Percentiles rank a stretch among this genome's conserved stretches.
These are phyloP conservation scores for Orchesella flavescens DNA, from an alignment of 2,888 invertebrate species.

Conservation along the genomic window DNA sequence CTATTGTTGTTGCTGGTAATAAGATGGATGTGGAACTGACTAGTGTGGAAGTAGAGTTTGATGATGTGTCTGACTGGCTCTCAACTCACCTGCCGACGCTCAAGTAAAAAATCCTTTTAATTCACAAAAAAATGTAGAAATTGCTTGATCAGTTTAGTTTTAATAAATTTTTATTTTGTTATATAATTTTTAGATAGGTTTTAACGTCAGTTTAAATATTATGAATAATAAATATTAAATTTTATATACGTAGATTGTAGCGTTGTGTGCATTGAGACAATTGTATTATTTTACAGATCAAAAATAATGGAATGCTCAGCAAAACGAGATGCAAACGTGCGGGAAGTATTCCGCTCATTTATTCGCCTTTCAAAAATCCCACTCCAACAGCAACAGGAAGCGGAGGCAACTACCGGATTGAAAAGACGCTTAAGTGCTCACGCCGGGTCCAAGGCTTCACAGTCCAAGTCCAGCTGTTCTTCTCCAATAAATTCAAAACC, in stretches of 20 bases:
- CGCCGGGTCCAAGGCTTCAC: slow-evolving; percentile 73
- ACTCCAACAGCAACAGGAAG: slow-evolving; percentile 65
- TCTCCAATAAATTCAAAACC: slow-evolving; percentile 33
- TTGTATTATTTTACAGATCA: slow-evolving; percentile 78
- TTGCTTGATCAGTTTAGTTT: too few species aligned
- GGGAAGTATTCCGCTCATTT: slow-evolving; percentile 86
- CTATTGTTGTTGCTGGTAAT: slow-evolving; percentile 87
- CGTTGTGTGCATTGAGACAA: too few species aligned
- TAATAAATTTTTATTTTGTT: too few species aligned
- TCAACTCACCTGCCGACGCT: slow-evolving; percentile 84
- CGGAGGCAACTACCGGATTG: slow-evolving; percentile 73
- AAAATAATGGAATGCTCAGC: slow-evolving; percentile 87
- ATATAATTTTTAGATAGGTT: too few species aligned
- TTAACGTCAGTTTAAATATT: too few species aligned
- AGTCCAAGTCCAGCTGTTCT: slow-evolving; percentile 20
- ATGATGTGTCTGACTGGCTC: slow-evolving; percentile 88
- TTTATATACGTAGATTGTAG: too few species aligned
- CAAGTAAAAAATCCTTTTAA: too few species aligned
- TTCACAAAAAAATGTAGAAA: too few species aligned
- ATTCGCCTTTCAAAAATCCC: slow-evolving; percentile 77
- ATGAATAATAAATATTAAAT: too few species aligned
- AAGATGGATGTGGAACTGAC: slow-evolving; percentile 81
- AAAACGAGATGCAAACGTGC: slow-evolving; percentile 85
- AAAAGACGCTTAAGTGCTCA: slow-evolving; percentile 85
- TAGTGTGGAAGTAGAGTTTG: slow-evolving; percentile 80